phyloP scores from a whole-genome alignment of 2,888 invertebrate genomes.

The Minunthozetes semirufus region DNA sequence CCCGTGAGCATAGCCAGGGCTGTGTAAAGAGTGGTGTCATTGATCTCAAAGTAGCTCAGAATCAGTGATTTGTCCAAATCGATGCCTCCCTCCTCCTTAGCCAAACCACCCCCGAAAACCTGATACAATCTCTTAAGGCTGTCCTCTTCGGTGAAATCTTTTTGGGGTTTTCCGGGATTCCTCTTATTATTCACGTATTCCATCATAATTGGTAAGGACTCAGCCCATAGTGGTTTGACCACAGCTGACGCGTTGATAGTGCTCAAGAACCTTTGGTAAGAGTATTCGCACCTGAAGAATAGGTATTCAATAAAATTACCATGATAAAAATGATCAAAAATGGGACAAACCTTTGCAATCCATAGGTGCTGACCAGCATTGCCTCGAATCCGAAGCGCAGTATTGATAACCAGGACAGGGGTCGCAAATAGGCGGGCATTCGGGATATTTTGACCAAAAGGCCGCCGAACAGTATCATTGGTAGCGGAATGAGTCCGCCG shows the following conservation, averaged over 20 bases:
- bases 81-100: neutral
- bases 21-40: neutral
- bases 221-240: constrained; percentile 28
- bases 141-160: neutral
- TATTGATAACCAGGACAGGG: constrained; percentile 28
- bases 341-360: constrained; percentile 10
- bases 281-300: neutral
- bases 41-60: constrained; percentile 5
- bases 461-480: constrained; percentile 34
- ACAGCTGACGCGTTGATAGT: constrained; percentile 16
- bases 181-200: neutral
- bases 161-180: too few species aligned
- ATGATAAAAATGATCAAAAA: neutral
- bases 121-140: neutral
- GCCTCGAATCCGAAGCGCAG: constrained; percentile 32
- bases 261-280: neutral
- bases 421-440: constrained; percentile 31
- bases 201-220: constrained; percentile 17
- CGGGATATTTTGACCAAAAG: constrained; percentile 27
- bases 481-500: constrained; percentile 25
- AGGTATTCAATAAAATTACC: too few species aligned
- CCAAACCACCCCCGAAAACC: neutral
- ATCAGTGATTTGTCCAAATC: constrained; percentile 14
- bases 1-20: neutral
- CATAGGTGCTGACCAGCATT: constrained; percentile 26